Conservation (phyloP, 1,140 invertebrate genomes). For the Drosophila busckii region DNA sequence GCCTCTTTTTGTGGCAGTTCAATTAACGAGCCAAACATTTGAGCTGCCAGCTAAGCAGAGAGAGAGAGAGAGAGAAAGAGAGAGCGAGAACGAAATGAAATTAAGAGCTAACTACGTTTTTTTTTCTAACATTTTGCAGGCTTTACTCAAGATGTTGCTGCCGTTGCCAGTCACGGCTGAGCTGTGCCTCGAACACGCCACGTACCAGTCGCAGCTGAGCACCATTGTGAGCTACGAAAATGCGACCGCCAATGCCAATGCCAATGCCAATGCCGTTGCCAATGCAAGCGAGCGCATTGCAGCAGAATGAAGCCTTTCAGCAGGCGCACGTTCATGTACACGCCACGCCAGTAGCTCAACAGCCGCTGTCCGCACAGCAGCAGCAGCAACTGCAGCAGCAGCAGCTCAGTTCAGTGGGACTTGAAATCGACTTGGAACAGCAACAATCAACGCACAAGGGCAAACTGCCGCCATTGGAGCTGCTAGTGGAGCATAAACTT, state of each 20-base stretch:
- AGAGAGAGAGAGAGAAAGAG: too few species aligned
- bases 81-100: too few species aligned
- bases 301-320: conserved; percentile 57
- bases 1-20: too few species aligned
- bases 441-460: conserved; percentile 24
- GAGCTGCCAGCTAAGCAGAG: too few species aligned
- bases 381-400: conserved; percentile 20
- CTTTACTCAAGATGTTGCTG: conserved; percentile 34
- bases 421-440: conserved; percentile 5
- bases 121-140: conserved; percentile 7
- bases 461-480: conserved; percentile 58
- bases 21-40: too few species aligned
- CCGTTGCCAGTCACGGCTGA: conserved; percentile 51
- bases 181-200: conserved; percentile 17
- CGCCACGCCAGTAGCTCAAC: conserved; percentile 26
- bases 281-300: conserved; percentile 47
- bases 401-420: conserved; percentile 2
- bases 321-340: conserved; percentile 33
- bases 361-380: conserved; percentile 21
- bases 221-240: conserved; percentile 32
- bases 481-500: conserved; percentile 65
- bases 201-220: background rate
- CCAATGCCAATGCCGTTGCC: conserved; percentile 31
- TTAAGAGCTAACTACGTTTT: background rate
- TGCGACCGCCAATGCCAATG: conserved; percentile 59